A percentile compares a stretch with the other conserved stretches of the same genome.
These are phyloP conservation scores for Gnathonemus echidnorhynchus DNA, from an alignment of 2,113 vertebrate genomes.

Conservation along the genomic window DNA sequence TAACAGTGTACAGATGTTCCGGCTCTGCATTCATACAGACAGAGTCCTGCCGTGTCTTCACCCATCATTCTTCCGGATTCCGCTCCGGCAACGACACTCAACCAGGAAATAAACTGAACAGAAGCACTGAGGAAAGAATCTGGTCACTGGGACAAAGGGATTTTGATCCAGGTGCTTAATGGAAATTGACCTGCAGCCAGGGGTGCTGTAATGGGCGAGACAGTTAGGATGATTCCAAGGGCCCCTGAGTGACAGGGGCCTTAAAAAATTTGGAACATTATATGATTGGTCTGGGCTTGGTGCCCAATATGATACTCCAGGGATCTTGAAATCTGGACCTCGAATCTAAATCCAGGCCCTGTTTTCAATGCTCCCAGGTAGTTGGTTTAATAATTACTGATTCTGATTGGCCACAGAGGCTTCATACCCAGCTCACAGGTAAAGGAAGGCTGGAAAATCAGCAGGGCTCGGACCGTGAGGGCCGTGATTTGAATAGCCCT, in stretches of 20 bases:
- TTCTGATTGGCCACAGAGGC: too few species aligned
- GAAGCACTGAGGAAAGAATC: background rate
- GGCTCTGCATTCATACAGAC: background rate
- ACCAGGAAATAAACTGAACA: background rate
- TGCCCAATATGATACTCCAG: too few species aligned
- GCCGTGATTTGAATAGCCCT: too few species aligned
- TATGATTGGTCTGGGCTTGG: background rate
- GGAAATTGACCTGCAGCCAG: background rate
- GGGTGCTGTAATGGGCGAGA: background rate
- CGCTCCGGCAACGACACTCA: background rate
- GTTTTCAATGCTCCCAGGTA: too few species aligned
- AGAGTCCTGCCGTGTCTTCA: background rate
- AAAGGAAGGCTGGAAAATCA: too few species aligned
- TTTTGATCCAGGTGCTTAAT: background rate
- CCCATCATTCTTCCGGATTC: background rate
- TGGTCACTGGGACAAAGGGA: background rate
- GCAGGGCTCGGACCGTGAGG: too few species aligned
- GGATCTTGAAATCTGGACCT: too few species aligned
- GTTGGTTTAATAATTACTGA: too few species aligned
- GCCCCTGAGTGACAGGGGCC: background rate
- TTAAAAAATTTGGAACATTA: background rate
- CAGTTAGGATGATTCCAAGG: background rate
- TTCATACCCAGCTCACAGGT: too few species aligned
- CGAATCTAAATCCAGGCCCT: too few species aligned
- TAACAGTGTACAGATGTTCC: background rate